Percentiles rank a stretch among this genome's conserved stretches.
Conservation (phyloP, 2,888 invertebrate species). For the Thymelicus lineola region DNA sequence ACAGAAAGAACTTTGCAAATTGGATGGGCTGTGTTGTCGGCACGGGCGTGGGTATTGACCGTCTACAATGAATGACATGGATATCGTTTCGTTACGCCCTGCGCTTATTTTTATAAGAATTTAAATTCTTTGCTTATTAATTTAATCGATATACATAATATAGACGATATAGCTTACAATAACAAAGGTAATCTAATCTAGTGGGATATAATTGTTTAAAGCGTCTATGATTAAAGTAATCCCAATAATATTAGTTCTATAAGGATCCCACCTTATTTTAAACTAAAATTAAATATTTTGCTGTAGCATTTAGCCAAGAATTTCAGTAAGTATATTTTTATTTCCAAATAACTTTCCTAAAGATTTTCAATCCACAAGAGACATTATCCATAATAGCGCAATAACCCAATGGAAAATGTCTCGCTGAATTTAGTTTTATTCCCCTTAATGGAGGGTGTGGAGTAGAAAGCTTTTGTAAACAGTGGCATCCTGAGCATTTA, state of each 20-base stretch:
- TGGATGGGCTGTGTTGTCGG: background rate
- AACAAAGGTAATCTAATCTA: no score
- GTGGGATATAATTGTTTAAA: no score
- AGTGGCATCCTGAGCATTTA: conserved; percentile 22
- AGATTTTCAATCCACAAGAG: conserved; percentile 4
- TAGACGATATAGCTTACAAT: no score
- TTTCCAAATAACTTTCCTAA: background rate
- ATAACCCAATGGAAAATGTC: conserved; percentile 22
- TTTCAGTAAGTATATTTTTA: background rate
- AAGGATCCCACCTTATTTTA: no score
- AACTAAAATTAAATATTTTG: no score
- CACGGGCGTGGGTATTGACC: background rate
- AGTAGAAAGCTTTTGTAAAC: conserved; percentile 34
- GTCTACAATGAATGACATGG: background rate
- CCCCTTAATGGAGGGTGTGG: conserved; percentile 31
- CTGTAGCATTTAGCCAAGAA: background rate
- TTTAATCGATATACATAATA: no score
- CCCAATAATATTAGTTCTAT: no score
- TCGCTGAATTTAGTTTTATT: conserved; percentile 28
- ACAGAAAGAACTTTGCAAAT: conserved; percentile 4
- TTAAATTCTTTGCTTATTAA: background rate
- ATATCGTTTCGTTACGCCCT: background rate
- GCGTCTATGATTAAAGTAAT: no score
- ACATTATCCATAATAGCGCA: conserved; percentile 12
- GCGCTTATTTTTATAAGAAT: background rate